Conservation (phyloP, 1,140 invertebrate genomes). For the Lordiphosa collinella region DNA sequence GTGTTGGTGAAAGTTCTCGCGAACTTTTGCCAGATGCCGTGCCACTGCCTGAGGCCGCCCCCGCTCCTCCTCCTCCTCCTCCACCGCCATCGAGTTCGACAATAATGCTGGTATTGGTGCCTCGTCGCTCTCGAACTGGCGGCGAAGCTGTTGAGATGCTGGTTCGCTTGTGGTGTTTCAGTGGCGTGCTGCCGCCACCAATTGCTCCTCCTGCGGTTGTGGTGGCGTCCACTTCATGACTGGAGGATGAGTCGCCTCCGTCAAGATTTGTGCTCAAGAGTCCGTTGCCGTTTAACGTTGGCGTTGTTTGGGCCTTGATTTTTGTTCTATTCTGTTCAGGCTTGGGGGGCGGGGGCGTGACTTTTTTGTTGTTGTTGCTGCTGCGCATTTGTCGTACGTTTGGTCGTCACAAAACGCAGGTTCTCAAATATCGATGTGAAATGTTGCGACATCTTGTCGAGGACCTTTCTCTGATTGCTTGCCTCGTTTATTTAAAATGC, state of each 20-base stretch:
- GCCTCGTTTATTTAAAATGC: slow-evolving; percentile 61
- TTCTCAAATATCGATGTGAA: slow-evolving; percentile 78
- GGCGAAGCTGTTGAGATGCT: slow-evolving; percentile 61
- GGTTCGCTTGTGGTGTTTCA: slow-evolving; percentile 65
- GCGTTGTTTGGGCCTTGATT: slow-evolving; percentile 47
- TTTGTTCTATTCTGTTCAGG: slow-evolving; percentile 58
- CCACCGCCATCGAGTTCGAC: slow-evolving; percentile 53
- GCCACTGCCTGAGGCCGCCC: slow-evolving; percentile 50
- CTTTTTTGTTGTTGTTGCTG: slow-evolving; percentile 37
- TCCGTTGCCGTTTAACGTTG: slow-evolving; percentile 58
- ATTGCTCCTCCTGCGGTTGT: slow-evolving; percentile 5
- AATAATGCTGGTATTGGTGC: slow-evolving; percentile 65
- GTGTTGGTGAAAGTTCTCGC: slow-evolving; percentile 74
- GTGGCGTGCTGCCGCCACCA: slow-evolving; percentile 43
- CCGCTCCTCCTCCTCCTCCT: slow-evolving; percentile 7
- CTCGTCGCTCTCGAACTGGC: slow-evolving; percentile 47
- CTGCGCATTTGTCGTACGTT: slow-evolving; percentile 58
- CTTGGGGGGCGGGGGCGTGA: slow-evolving; percentile 2
- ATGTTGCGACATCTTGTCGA: slow-evolving; percentile 76
- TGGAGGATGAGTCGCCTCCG: slow-evolving; percentile 29
- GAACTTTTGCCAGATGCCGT: slow-evolving; percentile 70
- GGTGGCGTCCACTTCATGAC: slow-evolving; percentile 50
- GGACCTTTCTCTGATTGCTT: slow-evolving; percentile 25
- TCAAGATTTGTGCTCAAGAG: slow-evolving; percentile 44
- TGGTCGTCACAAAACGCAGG: slow-evolving; percentile 74